Base-by-base conservation (phyloP, 2,888 invertebrate genomes). In the Macaria liturata region DNA sequence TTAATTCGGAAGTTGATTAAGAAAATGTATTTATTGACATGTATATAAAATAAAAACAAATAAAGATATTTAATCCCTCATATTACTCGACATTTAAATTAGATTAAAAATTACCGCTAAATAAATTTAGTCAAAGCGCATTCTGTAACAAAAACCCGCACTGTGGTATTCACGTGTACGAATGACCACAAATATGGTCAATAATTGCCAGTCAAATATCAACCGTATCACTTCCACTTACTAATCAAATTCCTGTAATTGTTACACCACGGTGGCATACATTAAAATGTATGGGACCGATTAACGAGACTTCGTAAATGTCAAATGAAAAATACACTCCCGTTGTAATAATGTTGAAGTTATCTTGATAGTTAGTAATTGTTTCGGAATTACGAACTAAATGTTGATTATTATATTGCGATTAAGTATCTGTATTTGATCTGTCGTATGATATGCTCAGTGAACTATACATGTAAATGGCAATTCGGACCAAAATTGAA, bases 231-330 rank as follows among this genome's bases (percentile, higher is more conserved):
- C 4, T 3, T 9, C 3, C 5, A 0, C 20, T 49, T 49, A 49
- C n/a, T 45, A 49, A 49, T 55, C 37, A 46, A 49, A 55, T 46
- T 49, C 48, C 30, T 30, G 37, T 39, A 43, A 30, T 20, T 20
- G 37, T 40, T 20, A 34, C n/a, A 54, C 34, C 43, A 48, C 48
- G 43, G 44, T 43, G 44, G 48, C 52, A 52, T 20, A 30, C 51
- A 52, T 52, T 57, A 48, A 52, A 45, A 52, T 48, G 57, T 57
- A 57, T 57, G 51, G 51, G 34, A 43, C 44, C 47, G 57, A 52
- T 57, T 32, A 47, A 49, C 45, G 37, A 9, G 9, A 37, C 43
- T 40, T 20, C 30, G 44, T 52, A 48, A 57, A 57, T 57, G 43
- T 52, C 44, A 57, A 39, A 56, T 42, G 42, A n/a, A 42, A 46